Base-by-base conservation (phyloP, 2,113 vertebrate genomes). In the Hemiprocne comata region DNA sequence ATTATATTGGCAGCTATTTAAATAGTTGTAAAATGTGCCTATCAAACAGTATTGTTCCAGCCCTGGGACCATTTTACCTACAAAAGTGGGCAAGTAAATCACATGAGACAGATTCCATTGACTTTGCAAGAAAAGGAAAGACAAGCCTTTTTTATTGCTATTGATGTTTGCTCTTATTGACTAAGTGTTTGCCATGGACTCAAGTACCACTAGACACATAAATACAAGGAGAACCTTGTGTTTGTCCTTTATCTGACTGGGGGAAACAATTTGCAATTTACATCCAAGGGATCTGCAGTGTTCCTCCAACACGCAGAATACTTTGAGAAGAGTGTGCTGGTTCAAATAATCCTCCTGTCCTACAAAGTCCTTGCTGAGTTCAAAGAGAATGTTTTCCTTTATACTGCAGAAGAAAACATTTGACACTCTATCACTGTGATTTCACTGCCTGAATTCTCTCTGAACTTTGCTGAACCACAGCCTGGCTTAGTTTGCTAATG, bases 111-210 rank as follows among this genome's bases (percentile, higher is more conserved):
- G 95, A 93, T 92, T 92, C 92, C 94, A 97, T 95, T 92, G 97
- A 96, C 96, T 97, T 72, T 88, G 93, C 33, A 64, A 93, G 76
- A 94, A 78, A 80, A 93, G 55, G 87, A 92, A 96, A 96, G 96
- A 92, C 94, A 97, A 92, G 81, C 17, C 81, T 97, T 91, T 95
- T 97, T 97, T 97, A 97, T 97, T 97, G 82, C 95, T 97, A 95
- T 97, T 95, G 96, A 97, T 97, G 85, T 96, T 97, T 96, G 90
- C 94, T 97, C 90, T 94, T 97, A 96, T 92, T 94, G 96, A 93
- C 97, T 90, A 95, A 97, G 92, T 95, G 96, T 95, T 97, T 96
- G 91, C 93, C 83, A 95, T 1, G 0, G 72, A 89, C 80, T 96
- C 88, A 90, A 89, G 85, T 95, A 94, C 55, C 78, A 71, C 71